A percentile compares a stretch with the other conserved stretches of the same genome.
These are phyloP conservation scores for Cremastinae sp. DNA, from an alignment of 2,888 invertebrate genomes.

Conservation along the genomic window DNA sequence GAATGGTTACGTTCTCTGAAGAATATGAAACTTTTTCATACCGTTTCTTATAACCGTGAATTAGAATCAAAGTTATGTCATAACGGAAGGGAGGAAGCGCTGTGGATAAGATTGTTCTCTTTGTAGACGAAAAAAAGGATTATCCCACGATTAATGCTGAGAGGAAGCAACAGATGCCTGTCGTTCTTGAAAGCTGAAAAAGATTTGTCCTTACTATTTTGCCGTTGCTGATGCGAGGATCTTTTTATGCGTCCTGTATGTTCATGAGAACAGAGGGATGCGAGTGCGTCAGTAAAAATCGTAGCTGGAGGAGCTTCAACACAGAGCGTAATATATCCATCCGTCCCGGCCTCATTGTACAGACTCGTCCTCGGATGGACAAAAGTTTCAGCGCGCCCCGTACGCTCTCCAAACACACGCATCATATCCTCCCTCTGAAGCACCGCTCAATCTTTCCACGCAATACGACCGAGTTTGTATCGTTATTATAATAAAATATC, in stretches of 20 bases:
- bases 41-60: background rate
- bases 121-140: conserved; percentile 70
- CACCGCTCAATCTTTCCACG: conserved; percentile 34
- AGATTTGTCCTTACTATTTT: conserved; percentile 51
- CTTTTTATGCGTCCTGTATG: conserved; percentile 32
- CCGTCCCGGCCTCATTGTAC: conserved; percentile 33
- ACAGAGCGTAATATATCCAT: conserved; percentile 24
- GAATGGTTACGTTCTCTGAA: too few relatives aligned
- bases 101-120: conserved; percentile 26
- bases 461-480: conserved; percentile 39
- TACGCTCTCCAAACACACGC: conserved; percentile 19
- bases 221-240: conserved; percentile 26
- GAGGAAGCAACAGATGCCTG: conserved; percentile 74
- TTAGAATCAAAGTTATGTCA: conserved; percentile 37
- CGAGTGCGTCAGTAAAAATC: background rate
- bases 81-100: conserved; percentile 27
- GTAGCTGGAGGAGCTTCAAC: conserved; percentile 44
- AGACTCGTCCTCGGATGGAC: conserved; percentile 45
- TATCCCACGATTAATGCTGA: conserved; percentile 75
- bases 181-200: conserved; percentile 67
- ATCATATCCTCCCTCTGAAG: conserved; percentile 14
- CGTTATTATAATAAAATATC: conserved; percentile 31
- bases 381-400: conserved; percentile 18
- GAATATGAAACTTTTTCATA: too few relatives aligned
- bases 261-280: background rate